Base-by-base conservation (phyloP, 2,113 vertebrate genomes). In the Orientallactaga bullata region DNA sequence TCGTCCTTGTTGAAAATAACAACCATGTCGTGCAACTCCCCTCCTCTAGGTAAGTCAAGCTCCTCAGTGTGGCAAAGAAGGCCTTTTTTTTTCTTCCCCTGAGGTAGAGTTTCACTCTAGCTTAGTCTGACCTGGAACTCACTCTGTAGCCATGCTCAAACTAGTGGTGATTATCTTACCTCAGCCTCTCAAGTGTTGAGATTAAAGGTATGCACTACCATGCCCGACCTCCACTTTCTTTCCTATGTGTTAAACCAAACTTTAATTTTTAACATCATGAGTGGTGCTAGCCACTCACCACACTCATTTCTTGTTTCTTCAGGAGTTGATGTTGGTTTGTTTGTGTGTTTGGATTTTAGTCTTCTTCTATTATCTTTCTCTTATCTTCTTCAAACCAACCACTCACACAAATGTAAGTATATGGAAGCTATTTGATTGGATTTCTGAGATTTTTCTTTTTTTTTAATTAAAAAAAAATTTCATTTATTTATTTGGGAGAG, bases 401-500 rank as follows among this genome's bases (percentile, higher is more conserved):
- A 66, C 35, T 5, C 28, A 65, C 8, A 24, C 8, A 65, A 20
- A 47, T 30, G 51, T 3, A 55, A n/a, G 37, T 47, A 30, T 85
- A 24, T 47, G 21, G 21, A 71, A 88, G 10, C 4, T 47, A 77
- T 60, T 86, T 78, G 37, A 37, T 61, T 6, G 20, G 10, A 76
- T 74, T 92, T 84, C 30, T 68, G 84, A n/a, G 42, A 63, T 83
- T 84, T 95, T 84, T 35, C 16, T 37, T 77, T 32, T 47, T 47
- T n/a, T n/a, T n/a, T n/a, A n/a, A n/a, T n/a, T n/a, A n/a, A n/a
- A n/a, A n/a, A n/a, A 47, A 47, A 47, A 47, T 8, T 47, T n/a
- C n/a, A 47, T 47, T 47, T 47, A 47, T 47, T 47, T 47, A 47
- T 47, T 47, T 47, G 42, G 8, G 42, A 47, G 42, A 47, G 42